Base-by-base conservation (phyloP, 2,113 vertebrate species). In the Euleptes europaea region DNA sequence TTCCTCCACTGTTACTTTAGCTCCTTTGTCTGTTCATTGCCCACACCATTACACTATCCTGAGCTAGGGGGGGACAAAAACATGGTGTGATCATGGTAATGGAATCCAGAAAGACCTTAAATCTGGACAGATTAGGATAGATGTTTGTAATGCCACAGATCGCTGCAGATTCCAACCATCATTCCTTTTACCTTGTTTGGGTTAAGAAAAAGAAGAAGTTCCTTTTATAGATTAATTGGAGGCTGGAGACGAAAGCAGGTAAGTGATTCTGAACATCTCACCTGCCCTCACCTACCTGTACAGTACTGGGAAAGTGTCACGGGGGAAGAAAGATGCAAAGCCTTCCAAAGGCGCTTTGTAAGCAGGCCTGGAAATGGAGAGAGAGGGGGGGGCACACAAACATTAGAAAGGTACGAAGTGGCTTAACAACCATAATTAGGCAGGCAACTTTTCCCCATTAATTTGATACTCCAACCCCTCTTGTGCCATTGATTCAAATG, bases 321-420 rank as follows among this genome's bases (percentile, higher is more conserved):
- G 42, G 95, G 86, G 80, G 95, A 95, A 89, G 93, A 88, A 33
- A 96, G 93, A 86, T 95, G 93, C 80, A 95, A 92, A n/a, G 94
- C 91, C 83, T 94, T 91, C 84, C 92, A 93, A 5, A 96, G 93
- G 47, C 91, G 90, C 84, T 91, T 96, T 11, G 63, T 66, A 84
- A 94, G 91, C 92, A 94, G 78, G 75, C 93, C 96, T 97, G 92
- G 0, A 71, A 90, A 0, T 23, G 44, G 79, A 49, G 0, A 70
- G 1, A 31, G 82, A 28, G 60, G 26, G 87, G 23, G 81, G 9
- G 4, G 44, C 44, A n/a, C 78, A n/a, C 51, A 88, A 26, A 87
- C 11, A 42, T 14, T 15, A 73, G 28, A 5, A 87, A 84, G 83
- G 78, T 26, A 35, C n/a, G 4, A 54, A 42, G 78, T 63, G 60